Percentiles rank a stretch among this genome's conserved stretches.
Conservation (phyloP, 2,797 vertebrate species). For the Pteronotus mesoamericanus region DNA sequence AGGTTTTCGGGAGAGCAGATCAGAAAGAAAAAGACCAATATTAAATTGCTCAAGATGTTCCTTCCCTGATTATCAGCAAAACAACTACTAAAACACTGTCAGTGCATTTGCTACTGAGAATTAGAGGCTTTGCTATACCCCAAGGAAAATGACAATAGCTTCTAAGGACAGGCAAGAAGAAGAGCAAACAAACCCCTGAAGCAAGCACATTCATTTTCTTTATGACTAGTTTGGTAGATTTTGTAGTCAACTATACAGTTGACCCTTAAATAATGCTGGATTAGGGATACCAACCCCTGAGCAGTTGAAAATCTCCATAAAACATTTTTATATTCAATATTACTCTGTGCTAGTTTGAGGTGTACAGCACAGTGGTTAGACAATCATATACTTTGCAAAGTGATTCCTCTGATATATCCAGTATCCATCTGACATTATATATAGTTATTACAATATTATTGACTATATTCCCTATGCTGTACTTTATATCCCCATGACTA, state of each 20-base stretch:
- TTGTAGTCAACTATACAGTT: background rate
- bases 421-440: background rate
- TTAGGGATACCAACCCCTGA: background rate
- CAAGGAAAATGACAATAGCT: background rate
- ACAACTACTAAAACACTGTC: background rate
- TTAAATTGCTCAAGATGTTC: constrained; percentile 34
- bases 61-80: background rate
- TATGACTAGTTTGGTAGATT: background rate
- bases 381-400: background rate
- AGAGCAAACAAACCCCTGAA: background rate
- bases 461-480: background rate
- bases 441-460: background rate
- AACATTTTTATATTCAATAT: background rate
- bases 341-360: background rate
- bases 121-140: background rate
- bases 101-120: constrained; percentile 24
- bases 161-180: background rate
- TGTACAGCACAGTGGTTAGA: background rate
- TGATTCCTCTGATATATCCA: background rate
- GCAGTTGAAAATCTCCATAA: background rate
- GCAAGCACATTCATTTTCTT: background rate
- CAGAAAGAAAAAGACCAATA: constrained; percentile 9
- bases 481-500: background rate
- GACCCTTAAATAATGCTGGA: background rate
- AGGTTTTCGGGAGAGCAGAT: background rate